A percentile compares a stretch with the other conserved stretches of the same genome.
These are phyloP conservation scores for Agrilus biguttatus DNA, from an alignment of 2,888 invertebrate genomes.

Conservation along the genomic window DNA sequence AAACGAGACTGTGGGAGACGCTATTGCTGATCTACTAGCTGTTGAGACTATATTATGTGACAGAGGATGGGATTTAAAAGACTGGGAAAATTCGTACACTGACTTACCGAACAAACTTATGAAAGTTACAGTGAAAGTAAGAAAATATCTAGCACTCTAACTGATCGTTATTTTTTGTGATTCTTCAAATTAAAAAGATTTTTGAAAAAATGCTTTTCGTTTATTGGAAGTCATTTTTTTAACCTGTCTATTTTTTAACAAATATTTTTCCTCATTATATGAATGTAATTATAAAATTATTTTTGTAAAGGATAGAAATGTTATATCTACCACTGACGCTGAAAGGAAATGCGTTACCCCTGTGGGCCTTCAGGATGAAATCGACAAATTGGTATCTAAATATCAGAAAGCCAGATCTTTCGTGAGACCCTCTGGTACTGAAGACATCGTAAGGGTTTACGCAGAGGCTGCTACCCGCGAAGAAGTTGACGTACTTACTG, in stretches of 20 bases:
- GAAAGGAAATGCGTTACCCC: conserved; percentile 73
- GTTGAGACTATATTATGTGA: conserved; percentile 82
- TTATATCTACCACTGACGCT: conserved; percentile 76
- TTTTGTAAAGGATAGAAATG: conserved; percentile 54
- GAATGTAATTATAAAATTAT: not conserved
- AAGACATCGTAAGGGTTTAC: conserved; percentile 91
- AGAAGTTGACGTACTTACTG: conserved; percentile 45
- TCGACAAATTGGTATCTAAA: conserved; percentile 54
- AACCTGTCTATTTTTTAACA: not conserved
- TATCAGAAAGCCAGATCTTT: conserved; percentile 70
- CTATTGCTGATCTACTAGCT: conserved; percentile 86
- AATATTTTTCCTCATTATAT: too few species aligned
- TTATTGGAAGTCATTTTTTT: not conserved
- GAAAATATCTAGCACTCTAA: not conserved
- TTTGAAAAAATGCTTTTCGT: not conserved
- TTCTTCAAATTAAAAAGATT: not conserved
- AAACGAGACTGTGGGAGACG: conserved; percentile 94
- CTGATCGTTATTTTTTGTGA: not conserved
- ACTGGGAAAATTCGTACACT: conserved; percentile 70
- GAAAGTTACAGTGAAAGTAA: conserved; percentile 69
- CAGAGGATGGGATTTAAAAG: conserved; percentile 59
- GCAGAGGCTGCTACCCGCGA: conserved; percentile 75
- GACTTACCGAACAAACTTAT: conserved; percentile 81
- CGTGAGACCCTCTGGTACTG: conserved; percentile 93
- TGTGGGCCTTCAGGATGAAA: conserved; percentile 64